Evolutionary conservation across 2,888 invertebrate species (phyloP).

Genomic region (Pyrgus malvae): DNA sequence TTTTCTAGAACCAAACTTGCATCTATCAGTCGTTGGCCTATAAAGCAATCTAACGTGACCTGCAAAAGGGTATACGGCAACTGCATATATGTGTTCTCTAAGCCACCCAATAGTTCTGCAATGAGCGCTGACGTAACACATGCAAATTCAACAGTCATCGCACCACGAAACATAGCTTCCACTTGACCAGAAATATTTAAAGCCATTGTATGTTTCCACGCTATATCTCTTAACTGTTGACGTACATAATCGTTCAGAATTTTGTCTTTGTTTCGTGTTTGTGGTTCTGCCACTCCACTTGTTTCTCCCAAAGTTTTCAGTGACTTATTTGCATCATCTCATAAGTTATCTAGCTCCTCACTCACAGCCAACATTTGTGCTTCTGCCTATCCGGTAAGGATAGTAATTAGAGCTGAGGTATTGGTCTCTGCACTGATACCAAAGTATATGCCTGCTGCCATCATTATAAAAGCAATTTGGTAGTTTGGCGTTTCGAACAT

Average conservation of each 20-base stretch:
- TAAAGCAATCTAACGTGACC: conserved; percentile 54
- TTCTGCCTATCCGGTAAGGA: conserved; percentile 52
- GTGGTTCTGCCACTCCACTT: conserved; percentile 4
- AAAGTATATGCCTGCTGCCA: conserved; percentile 36
- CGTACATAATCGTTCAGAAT: conserved; percentile 45
- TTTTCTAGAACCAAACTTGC: conserved; percentile 48
- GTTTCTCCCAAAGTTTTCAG: conserved; percentile 27
- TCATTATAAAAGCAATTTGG: conserved; percentile 44
- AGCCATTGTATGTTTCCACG: conserved; percentile 45
- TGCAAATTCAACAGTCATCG: conserved; percentile 51
- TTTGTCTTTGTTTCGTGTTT: conserved; percentile 19
- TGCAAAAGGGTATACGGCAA: conserved; percentile 52
- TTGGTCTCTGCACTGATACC: conserved; percentile 45
- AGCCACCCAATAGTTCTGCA: conserved; percentile 53
- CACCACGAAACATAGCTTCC: conserved; percentile 46
- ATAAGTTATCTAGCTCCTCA: conserved; percentile 47
- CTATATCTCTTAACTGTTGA: conserved; percentile 41
- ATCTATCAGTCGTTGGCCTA: conserved; percentile 58
- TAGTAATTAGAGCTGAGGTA: conserved; percentile 47
- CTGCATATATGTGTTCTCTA: conserved; percentile 54
- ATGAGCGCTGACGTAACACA: conserved; percentile 48
- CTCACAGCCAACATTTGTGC: conserved; percentile 54
- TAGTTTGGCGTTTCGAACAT: conserved; percentile 54
- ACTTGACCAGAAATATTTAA: conserved; percentile 42
- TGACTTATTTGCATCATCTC: conserved; percentile 45